Evolutionary conservation across 2,888 invertebrate species (phyloP), one percentile per base, ranked within the genome.

Genomic region (Parnassius orleans): DNA sequence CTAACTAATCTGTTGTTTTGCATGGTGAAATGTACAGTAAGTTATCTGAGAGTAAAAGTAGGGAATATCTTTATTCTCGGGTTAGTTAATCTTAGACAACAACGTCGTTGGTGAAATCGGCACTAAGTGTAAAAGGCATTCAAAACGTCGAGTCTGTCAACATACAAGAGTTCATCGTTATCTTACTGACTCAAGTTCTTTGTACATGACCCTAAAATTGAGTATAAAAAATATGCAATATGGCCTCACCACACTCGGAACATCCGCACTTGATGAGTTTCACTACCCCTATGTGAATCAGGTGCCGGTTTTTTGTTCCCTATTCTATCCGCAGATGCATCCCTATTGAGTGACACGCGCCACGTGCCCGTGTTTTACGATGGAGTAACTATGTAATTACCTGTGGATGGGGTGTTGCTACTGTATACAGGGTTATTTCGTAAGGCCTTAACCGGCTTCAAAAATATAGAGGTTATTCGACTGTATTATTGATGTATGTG

Each of bases 201-300:
- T 33, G 33, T 33, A 33, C 7, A 33, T 33, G 5, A 7, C 7
- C 7, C 3, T 12, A n/a, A 47, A 48, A 9, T 51, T 5, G 2
- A 51, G 24, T 33, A 10, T 24, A 52, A 52, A 12, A 24, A 48
- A n/a, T 48, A 9, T n/a, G 14, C 9, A 48, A 14, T 48, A 48
- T 3, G 15, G 48, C 9, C 15, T 48, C 15, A 48, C 5, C 33
- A 11, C 19, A 42, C 53, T 3, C 53, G n/a, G 10, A 5, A 9
- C 19, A 10, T 15, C 50, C 50, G 50, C 61, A 55, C 61, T 61
- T 61, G 56, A 15, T 12, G 24, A 51, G 55, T 52, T 33, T 61
- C 51, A 9, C 15, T n/a, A 48, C 15, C 41, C 57, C 12, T n/a
- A 3, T 51, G 53, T 42, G 19, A 15, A 24, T 42, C 61, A 61